Evolutionary conservation across 2,888 invertebrate genomes (phyloP).

Genomic region (Patella pellucida): DNA sequence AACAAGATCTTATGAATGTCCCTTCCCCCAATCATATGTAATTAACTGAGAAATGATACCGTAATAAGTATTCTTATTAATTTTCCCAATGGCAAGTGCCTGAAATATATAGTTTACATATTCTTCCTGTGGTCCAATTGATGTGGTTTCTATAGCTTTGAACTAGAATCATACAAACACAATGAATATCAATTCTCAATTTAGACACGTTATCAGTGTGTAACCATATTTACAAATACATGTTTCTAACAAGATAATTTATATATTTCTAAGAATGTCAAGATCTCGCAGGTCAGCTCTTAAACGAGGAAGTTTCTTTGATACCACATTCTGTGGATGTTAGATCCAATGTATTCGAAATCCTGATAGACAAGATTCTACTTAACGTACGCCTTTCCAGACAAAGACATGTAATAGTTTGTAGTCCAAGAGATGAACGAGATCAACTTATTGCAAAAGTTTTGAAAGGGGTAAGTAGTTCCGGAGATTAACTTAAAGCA

Average conservation of each 20-base stretch:
- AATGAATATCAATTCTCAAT: no score
- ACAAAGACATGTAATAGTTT: slow-evolving; percentile 50
- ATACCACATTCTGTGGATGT: slow-evolving; percentile 55
- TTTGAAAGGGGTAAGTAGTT: slow-evolving; percentile 41
- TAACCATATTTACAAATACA: not conserved
- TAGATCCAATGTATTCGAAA: slow-evolving; percentile 27
- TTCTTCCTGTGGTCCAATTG: no score
- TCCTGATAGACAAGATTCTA: slow-evolving; percentile 45
- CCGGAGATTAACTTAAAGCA: slow-evolving; percentile 44
- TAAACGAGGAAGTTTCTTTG: slow-evolving; percentile 52
- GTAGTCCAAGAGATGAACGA: slow-evolving; percentile 57
- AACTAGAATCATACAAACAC: no score
- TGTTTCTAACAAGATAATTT: not conserved
- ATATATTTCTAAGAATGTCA: slow-evolving; percentile 49
- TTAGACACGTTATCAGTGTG: no score
- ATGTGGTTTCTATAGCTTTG: no score
- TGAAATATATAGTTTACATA: no score
- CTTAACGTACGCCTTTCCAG: slow-evolving; percentile 48
- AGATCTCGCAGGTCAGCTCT: slow-evolving; percentile 54
- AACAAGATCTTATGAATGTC: not conserved
- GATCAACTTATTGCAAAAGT: slow-evolving; percentile 51
- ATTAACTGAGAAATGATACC: not conserved
- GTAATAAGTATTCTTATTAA: not conserved
- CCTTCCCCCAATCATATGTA: not conserved
- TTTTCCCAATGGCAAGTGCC: no score